Evolutionary conservation across 2,113 vertebrate species (phyloP).

Genomic region (Trogon melanurus): DNA sequence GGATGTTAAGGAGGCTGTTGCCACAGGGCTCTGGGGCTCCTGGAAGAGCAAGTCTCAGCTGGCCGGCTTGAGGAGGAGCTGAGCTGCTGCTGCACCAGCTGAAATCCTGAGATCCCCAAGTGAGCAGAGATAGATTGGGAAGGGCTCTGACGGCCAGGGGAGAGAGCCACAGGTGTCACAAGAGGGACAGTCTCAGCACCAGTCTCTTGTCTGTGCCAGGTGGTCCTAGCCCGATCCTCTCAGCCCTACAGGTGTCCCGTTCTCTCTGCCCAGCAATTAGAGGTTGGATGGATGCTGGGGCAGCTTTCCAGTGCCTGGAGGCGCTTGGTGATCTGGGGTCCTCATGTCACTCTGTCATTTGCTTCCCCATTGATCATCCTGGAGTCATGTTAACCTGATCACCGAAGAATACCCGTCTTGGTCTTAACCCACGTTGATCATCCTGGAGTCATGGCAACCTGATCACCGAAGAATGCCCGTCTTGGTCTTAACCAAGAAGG

Average conservation of each 20-base stretch:
- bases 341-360: accelerated
- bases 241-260: background rate
- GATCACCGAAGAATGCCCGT: no score
- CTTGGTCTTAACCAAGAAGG: background rate
- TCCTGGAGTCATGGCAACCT: background rate
- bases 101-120: background rate
- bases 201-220: background rate
- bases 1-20: background rate
- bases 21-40: accelerated
- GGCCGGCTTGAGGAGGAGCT: background rate
- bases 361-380: background rate
- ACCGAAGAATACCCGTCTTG: no score
- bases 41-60: background rate
- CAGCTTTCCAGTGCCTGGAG: background rate
- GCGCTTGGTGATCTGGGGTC: background rate
- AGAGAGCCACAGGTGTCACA: background rate
- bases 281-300: background rate
- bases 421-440: background rate
- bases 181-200: background rate
- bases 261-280: background rate
- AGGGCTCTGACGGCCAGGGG: background rate
- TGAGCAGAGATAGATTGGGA: background rate
- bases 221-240: background rate
- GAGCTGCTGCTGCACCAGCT: background rate
- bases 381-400: no score